A percentile compares a stretch with the other conserved stretches of the same genome.
Conservation (phyloP, 1,140 invertebrate genomes). For the Papilio aristodemus region DNA sequence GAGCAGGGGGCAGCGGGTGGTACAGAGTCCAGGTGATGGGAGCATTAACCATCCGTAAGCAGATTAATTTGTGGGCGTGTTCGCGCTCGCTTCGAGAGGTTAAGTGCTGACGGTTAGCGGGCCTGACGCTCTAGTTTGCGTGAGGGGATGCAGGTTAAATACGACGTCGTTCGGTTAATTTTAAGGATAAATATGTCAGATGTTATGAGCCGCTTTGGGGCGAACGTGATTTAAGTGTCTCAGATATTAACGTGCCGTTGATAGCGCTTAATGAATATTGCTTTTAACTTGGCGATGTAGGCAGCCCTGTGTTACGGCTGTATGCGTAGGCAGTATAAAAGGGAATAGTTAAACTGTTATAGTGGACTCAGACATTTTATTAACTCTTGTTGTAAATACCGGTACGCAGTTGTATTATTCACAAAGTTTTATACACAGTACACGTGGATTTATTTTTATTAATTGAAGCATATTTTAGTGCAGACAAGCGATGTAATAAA, state of each 20-base stretch:
- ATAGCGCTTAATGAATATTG: slow-evolving; percentile 14
- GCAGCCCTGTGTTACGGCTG: neutral
- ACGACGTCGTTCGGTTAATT: slow-evolving; percentile 30
- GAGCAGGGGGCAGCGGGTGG: slow-evolving; percentile 33
- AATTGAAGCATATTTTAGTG: neutral
- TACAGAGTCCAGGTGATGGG: slow-evolving; percentile 48
- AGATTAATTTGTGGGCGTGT: slow-evolving; percentile 61
- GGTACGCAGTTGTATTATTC: too few species aligned
- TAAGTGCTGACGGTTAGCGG: slow-evolving; percentile 30
- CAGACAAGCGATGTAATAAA: neutral
- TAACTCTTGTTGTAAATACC: too few species aligned
- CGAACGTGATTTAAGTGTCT: slow-evolving; percentile 30
- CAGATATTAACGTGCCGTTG: slow-evolving; percentile 24
- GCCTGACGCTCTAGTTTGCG: slow-evolving; percentile 5
- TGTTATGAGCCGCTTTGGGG: slow-evolving; percentile 8
- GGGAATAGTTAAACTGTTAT: neutral
- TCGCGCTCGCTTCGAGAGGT: slow-evolving; percentile 37
- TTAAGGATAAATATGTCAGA: slow-evolving; percentile 30
- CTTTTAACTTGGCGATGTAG: neutral
- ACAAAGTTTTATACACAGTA: too few species aligned
- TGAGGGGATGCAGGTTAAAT: slow-evolving; percentile 25
- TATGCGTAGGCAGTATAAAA: neutral
- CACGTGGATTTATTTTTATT: too few species aligned
- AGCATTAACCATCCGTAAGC: slow-evolving; percentile 48
- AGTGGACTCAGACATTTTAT: too few species aligned